These are phyloP conservation scores for Stratiolaelaps scimitus DNA, from an alignment of 1,140 invertebrate genomes.

Conservation along the genomic window DNA sequence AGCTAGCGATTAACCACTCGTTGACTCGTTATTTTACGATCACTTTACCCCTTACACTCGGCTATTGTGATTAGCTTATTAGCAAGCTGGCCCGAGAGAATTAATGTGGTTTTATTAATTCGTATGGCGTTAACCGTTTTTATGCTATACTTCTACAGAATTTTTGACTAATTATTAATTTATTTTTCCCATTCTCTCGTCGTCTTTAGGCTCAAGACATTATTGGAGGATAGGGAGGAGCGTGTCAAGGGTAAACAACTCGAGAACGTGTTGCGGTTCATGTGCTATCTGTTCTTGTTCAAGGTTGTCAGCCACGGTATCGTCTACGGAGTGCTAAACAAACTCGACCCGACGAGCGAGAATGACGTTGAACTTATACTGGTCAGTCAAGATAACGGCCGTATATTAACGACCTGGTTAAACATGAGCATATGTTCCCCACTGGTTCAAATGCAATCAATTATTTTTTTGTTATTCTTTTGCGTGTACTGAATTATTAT, in stretches of 20 bases:
- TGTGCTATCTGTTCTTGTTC: slow-evolving; percentile 43
- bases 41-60: too few relatives aligned
- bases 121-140: too few relatives aligned
- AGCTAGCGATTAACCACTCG: too few relatives aligned
- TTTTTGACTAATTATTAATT: slow-evolving; percentile 42
- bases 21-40: too few relatives aligned
- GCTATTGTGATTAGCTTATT: too few relatives aligned
- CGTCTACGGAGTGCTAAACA: slow-evolving; percentile 40
- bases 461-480: slow-evolving; percentile 16
- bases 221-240: slow-evolving; percentile 33
- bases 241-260: slow-evolving; percentile 40
- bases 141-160: slow-evolving; percentile 42
- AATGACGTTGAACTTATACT: neutral
- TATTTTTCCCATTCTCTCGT: slow-evolving; percentile 36
- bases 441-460: slow-evolving; percentile 45
- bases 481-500: slow-evolving; percentile 28
- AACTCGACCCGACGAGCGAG: slow-evolving; percentile 7
- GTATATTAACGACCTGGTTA: slow-evolving; percentile 59
- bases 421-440: slow-evolving; percentile 65
- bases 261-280: slow-evolving; percentile 41
- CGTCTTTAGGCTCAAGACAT: slow-evolving; percentile 26
- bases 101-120: too few relatives aligned
- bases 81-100: too few relatives aligned
- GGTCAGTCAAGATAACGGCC: slow-evolving; percentile 37
- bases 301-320: slow-evolving; percentile 38